Percentiles rank a stretch among this genome's conserved stretches.
These are phyloP conservation scores for Charaxes varanes DNA, from an alignment of 1,140 invertebrate species.

Conservation along the genomic window DNA sequence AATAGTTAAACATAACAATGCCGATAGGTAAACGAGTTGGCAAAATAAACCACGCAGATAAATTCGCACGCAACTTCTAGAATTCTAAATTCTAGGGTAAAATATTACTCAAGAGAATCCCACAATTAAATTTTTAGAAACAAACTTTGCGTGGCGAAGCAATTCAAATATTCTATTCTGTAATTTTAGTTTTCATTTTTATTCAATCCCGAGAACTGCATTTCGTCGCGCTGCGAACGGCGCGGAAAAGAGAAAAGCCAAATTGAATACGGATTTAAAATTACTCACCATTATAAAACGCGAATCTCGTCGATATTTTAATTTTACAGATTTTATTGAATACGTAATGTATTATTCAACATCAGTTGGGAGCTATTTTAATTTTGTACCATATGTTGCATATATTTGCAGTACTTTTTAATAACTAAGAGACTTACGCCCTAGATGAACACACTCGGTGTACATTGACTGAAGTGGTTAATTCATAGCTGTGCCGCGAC, in stretches of 20 bases:
- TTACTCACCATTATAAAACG: conserved; percentile 16
- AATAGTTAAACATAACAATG: no score
- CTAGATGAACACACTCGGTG: no score
- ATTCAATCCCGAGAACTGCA: conserved; percentile 13
- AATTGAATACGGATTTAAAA: conserved; percentile 14
- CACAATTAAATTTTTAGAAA: conserved; percentile 3
- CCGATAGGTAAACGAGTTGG: neutral
- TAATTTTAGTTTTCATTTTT: conserved; percentile 11
- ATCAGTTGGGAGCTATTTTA: no score
- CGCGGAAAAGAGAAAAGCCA: conserved; percentile 9
- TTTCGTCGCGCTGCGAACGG: conserved; percentile 3
- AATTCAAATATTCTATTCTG: conserved; percentile 10
- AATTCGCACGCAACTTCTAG: neutral
- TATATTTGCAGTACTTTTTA: no score
- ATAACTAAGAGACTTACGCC: no score
- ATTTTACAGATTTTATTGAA: conserved; percentile 8
- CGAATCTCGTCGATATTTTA: conserved; percentile 5
- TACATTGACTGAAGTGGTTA: no score
- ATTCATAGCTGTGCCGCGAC: no score
- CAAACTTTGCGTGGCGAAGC: neutral
- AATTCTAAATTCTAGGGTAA: no score
- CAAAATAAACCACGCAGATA: neutral
- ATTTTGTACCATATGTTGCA: no score
- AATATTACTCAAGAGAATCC: neutral
- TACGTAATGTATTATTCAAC: conserved; percentile 5